phyloP scores from a whole-genome alignment of 2,113 vertebrate genomes.

The Syrrhaptes paradoxus region DNA sequence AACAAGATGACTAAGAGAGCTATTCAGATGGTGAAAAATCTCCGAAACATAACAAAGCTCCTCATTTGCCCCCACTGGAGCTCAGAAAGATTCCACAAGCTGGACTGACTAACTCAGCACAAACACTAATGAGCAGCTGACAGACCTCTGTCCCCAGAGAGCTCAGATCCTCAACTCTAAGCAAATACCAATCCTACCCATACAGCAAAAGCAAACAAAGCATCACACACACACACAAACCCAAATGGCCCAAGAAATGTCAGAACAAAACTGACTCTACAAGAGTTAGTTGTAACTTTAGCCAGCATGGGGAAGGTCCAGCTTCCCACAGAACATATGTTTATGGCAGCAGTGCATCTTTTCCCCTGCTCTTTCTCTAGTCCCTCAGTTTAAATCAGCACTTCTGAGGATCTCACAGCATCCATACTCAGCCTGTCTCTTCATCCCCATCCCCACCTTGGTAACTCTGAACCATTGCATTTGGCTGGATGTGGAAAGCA shows the following conservation, averaged over 20 bases:
- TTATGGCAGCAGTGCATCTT: background rate
- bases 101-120: background rate
- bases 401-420: background rate
- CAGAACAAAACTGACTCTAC: background rate
- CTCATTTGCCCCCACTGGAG: background rate
- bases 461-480: background rate
- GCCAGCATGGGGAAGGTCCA: background rate
- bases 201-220: background rate
- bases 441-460: background rate
- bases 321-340: background rate
- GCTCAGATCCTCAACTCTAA: background rate
- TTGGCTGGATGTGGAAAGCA: background rate
- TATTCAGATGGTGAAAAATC: background rate
- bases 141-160: background rate
- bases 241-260: background rate
- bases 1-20: background rate
- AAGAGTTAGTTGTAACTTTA: background rate
- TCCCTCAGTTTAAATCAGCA: background rate
- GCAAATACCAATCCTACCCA: background rate
- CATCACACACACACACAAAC: rapidly evolving
- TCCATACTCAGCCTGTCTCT: background rate
- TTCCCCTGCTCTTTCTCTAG: background rate
- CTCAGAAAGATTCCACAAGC: background rate
- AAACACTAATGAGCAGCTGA: background rate
- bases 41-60: background rate